Evolutionary conservation across 1,140 invertebrate species (phyloP), one percentile per base, ranked within the genome.

Genomic region (Hycleus phaleratus): DNA sequence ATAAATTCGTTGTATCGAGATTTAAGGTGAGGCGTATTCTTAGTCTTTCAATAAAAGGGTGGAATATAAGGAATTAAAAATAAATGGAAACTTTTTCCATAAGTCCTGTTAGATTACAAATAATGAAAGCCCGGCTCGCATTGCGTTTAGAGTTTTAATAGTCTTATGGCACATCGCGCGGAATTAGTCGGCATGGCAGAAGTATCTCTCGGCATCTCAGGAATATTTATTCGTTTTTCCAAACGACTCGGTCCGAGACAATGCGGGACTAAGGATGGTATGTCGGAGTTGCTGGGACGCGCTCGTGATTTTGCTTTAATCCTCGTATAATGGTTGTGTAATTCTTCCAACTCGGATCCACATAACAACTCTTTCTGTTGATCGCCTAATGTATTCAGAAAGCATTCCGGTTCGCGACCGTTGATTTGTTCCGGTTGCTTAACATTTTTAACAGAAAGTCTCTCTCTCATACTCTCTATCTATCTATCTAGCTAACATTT

Each of bases 181-280:
- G 68, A 68, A 69, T 69, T 69, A 69, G 68, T 63, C 66, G 62
- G 55, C 52, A 66, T 66, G 65, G 49, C 62, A 65, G 62, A 65
- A 65, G 65, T 66, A 64, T 68, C 64, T 66, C 10, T 42, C 48
- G 56, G 52, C 58, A 58, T 58, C 59, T 61, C 49, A 52, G 64
- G 61, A 65, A 71, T 72, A 71, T 73, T 73, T 73, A 73, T 68
- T 72, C 68, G 70, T 73, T 73, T 73, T 73, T 73, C 71, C 63
- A 69, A 71, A 72, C 70, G 70, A 73, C 66, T 68, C 70, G 64
- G 69, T 69, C 69, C 65, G 68, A 71, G 68, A 73, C 71, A 72
- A 73, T 71, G 66, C 69, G 60, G 57, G 50, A 62, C 62, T 63
- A 68, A 64, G 65, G 60, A 68, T 59, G 65, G 57, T 46, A 40